A percentile compares a stretch with the other conserved stretches of the same genome.
These are phyloP conservation scores for Ctenicera cuprea DNA, from an alignment of 2,888 invertebrate genomes.

Conservation along the genomic window DNA sequence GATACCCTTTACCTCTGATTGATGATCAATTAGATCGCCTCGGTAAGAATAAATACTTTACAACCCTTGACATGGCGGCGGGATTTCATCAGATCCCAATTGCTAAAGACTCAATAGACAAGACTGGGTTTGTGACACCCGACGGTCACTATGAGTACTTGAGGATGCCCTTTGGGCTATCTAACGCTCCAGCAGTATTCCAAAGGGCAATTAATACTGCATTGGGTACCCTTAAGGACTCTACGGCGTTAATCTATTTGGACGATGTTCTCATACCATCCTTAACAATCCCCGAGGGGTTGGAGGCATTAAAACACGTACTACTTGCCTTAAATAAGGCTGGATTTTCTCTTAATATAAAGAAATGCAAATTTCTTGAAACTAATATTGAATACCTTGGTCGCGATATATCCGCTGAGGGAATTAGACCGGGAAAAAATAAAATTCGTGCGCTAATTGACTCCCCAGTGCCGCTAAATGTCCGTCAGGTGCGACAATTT, in stretches of 20 bases:
- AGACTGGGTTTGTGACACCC: constrained; percentile 58
- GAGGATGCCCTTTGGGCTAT: constrained; percentile 65
- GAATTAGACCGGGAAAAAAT: constrained; percentile 50
- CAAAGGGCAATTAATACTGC: constrained; percentile 59
- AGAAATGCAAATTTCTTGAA: constrained; percentile 54
- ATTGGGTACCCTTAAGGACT: constrained; percentile 45
- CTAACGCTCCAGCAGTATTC: constrained; percentile 65
- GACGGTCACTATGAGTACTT: constrained; percentile 60
- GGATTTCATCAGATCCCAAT: constrained; percentile 60
- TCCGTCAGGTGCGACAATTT: constrained; percentile 56
- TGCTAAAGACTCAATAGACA: constrained; percentile 53
- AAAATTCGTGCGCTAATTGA: constrained; percentile 55
- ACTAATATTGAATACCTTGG: constrained; percentile 55
- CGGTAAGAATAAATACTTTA: constrained; percentile 56
- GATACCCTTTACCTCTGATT: constrained; percentile 61
- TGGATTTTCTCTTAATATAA: constrained; percentile 32
- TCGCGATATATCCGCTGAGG: constrained; percentile 50
- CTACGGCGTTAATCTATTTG: constrained; percentile 54
- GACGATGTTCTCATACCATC: constrained; percentile 60
- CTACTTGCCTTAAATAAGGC: constrained; percentile 17
- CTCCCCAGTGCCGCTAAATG: constrained; percentile 54
- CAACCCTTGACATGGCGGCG: constrained; percentile 45
- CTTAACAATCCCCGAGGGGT: constrained; percentile 47
- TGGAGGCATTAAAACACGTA: constrained; percentile 16
- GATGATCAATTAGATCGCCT: constrained; percentile 34